Percentiles rank a stretch among this genome's conserved stretches.
phyloP scores from a whole-genome alignment of 2,797 vertebrate species.

The Eremophila alpestris region DNA sequence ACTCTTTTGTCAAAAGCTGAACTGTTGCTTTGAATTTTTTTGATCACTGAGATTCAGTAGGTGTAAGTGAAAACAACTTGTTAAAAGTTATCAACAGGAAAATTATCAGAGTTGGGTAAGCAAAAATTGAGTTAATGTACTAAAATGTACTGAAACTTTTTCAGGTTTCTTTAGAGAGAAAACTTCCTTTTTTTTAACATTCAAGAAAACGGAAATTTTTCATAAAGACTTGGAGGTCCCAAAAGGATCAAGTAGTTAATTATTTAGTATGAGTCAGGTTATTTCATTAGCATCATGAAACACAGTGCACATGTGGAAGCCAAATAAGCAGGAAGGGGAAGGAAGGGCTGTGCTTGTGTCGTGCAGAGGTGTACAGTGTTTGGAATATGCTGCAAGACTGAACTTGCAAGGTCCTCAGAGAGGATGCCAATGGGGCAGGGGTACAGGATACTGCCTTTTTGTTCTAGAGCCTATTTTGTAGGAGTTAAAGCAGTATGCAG shows the following conservation, averaged over 20 bases:
- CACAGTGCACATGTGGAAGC: not conserved
- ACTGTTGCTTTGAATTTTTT: not conserved
- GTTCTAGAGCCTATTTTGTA: not conserved
- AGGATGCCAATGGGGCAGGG: not conserved
- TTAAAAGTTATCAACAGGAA: not conserved
- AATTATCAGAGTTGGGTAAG: not conserved
- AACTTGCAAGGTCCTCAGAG: not conserved
- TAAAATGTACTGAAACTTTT: not conserved
- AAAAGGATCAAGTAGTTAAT: not conserved
- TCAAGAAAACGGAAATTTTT: not conserved
- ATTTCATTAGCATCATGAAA: not conserved
- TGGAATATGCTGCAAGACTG: not conserved
- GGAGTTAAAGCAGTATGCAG: not conserved
- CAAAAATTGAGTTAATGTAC: not conserved
- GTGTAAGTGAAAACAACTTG: not conserved
- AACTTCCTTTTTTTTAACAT: not conserved
- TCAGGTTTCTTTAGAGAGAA: not conserved
- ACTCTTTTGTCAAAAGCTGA: conserved; percentile 20
- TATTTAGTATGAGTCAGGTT: not conserved
- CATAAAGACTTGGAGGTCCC: not conserved
- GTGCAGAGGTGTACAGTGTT: rapidly evolving
- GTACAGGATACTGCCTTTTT: not conserved
- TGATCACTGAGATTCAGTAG: not conserved
- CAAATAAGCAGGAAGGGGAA: not conserved
- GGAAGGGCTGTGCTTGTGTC: rapidly evolving